phyloP scores from a whole-genome alignment of 2,797 vertebrate species.

The Pseudomugil tenellus region DNA sequence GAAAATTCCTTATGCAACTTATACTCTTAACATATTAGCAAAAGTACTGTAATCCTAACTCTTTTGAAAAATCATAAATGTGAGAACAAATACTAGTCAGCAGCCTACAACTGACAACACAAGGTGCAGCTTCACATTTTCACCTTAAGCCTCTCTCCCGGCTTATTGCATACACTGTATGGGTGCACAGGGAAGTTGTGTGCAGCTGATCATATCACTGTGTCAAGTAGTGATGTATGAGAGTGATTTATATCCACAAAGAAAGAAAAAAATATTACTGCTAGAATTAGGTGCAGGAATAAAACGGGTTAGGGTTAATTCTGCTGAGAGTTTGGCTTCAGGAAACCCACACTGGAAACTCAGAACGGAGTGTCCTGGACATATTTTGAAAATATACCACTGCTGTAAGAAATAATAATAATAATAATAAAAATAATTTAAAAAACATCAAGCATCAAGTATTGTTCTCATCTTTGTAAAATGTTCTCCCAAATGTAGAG shows the following conservation, averaged over 20 bases:
- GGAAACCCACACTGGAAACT: conserved; percentile 20
- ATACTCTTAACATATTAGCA: not conserved
- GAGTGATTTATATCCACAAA: conserved; percentile 67
- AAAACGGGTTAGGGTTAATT: conserved; percentile 27
- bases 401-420: conserved; percentile 8
- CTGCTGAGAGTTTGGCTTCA: conserved; percentile 21
- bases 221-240: conserved; percentile 71
- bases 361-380: conserved; percentile 17
- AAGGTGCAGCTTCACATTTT: conserved; percentile 16
- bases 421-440: too few relatives aligned
- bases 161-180: conserved; percentile 39
- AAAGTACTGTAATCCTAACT: not conserved
- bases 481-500: conserved; percentile 19
- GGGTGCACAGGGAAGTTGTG: conserved; percentile 49
- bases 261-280: conserved; percentile 43
- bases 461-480: conserved; percentile 1
- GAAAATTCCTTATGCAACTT: not conserved
- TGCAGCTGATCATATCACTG: conserved; percentile 52
- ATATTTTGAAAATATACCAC: conserved; percentile 16
- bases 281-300: conserved; percentile 54
- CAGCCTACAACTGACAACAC: conserved; percentile 23
- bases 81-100: not conserved
- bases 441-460: conserved; percentile 2
- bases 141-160: conserved; percentile 11
- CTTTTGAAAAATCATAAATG: conserved; percentile 7